Conservation (phyloP, 2,888 invertebrate species). For the Globia sparganii region DNA sequence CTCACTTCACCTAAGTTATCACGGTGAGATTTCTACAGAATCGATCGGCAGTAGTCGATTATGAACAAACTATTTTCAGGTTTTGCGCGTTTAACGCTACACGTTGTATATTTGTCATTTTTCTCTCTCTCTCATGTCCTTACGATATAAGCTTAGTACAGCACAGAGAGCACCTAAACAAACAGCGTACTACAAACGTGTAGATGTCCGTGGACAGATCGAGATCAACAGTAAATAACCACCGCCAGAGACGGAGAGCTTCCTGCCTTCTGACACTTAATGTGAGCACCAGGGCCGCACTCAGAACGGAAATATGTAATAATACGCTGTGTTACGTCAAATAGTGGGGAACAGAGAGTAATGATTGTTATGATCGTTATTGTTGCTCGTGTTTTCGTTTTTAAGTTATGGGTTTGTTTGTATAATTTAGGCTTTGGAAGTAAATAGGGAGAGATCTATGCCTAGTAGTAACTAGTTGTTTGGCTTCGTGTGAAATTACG, state of each 20-base stretch:
- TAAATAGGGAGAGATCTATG: not conserved
- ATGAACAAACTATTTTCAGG: too few species aligned
- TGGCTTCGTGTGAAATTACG: not conserved
- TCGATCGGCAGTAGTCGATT: too few species aligned
- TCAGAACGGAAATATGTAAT: constrained; percentile 55
- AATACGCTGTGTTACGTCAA: constrained; percentile 46
- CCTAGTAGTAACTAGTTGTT: not conserved
- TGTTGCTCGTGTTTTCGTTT: constrained; percentile 38
- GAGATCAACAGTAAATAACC: constrained; percentile 88
- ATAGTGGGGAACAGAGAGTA: constrained; percentile 32
- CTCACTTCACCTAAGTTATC: too few species aligned
- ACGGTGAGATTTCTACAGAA: too few species aligned
- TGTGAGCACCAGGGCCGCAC: constrained; percentile 67
- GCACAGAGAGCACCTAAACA: constrained; percentile 66
- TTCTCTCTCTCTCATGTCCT: constrained; percentile 13
- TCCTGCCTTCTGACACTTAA: constrained; percentile 86
- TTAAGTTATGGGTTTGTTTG: constrained; percentile 39
- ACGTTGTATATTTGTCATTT: not conserved
- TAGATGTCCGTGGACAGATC: constrained; percentile 77
- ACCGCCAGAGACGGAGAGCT: constrained; percentile 82
- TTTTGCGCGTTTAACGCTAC: too few species aligned
- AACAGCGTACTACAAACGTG: constrained; percentile 68
- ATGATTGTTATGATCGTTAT: constrained; percentile 47
- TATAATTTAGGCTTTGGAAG: constrained; percentile 15
- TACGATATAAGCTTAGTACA: constrained; percentile 33